Evolutionary conservation across 2,797 vertebrate genomes (phyloP).

Genomic region (Eulemur rubriventer): DNA sequence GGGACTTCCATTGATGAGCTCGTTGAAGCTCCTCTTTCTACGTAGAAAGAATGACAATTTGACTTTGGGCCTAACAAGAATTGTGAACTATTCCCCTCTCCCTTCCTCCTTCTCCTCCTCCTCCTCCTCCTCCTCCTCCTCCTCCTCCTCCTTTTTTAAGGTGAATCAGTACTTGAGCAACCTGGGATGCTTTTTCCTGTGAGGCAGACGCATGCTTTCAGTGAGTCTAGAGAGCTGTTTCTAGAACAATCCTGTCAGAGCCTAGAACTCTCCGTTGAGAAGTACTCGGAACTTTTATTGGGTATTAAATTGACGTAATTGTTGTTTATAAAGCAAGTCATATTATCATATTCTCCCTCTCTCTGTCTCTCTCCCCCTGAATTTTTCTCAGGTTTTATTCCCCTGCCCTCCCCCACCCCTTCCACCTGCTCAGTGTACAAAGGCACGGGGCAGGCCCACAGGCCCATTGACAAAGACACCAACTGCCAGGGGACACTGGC

Average conservation of each 20-base stretch:
- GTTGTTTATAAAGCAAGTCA: background rate
- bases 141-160: too few species aligned
- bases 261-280: background rate
- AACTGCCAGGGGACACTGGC: background rate
- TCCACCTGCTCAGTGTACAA: background rate
- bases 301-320: background rate
- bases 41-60: background rate
- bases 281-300: background rate
- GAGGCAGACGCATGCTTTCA: background rate
- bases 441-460: background rate
- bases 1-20: too few species aligned
- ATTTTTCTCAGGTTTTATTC: background rate
- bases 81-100: background rate
- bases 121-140: too few species aligned
- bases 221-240: background rate
- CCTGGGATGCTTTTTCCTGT: background rate
- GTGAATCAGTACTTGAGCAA: background rate
- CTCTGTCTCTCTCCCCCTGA: background rate
- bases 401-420: too few species aligned
- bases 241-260: background rate
- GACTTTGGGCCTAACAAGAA: background rate
- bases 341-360: background rate
- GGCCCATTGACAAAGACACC: background rate
- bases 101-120: too few species aligned
- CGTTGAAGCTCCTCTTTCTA: background rate